Base-by-base conservation (phyloP, 2,797 vertebrate genomes). In the Galagoides demidoff region DNA sequence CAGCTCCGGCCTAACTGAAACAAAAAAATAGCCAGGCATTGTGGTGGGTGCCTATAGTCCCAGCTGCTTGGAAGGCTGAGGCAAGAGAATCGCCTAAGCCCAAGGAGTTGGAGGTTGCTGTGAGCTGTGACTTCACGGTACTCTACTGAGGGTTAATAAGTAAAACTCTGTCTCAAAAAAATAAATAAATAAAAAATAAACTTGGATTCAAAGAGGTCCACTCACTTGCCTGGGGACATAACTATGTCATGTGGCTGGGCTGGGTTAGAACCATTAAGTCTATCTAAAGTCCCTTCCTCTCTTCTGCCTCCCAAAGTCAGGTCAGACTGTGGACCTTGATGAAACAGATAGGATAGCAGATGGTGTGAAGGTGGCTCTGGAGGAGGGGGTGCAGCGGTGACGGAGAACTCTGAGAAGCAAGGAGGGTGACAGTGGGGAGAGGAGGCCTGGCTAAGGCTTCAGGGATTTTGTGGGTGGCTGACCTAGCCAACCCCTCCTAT, bases 241-340 rank as follows among this genome's bases (percentile, higher is more conserved):
- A 23, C 29, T 3, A 2, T 22, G 55, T 61, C 43, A 4, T 1
- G 0, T 34, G 55, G 76, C 71, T 14, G 0, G 19, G 34, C 77
- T 9, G 37, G 14, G 45, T 20, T 52, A 63, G 49, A 64, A 12
- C 39, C 57, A 57, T 34, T 7, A 6, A 29, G 37, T 45, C 55
- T 20, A 4, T 68, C 63, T 66, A 39, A 76, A 83, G 34, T 70
- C 37, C 31, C 59, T 71, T 76, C 29, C 5, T 34, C 70, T 74
- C 29, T 12, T 3, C 91, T 57, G 23, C 57, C 63, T 88, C 63
- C 49, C 34, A 0, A 76, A 66, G 10, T 55, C 34, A 11, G 27
- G 63, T 52, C 95, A 92, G 77, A 31, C 0, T n/a, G 19, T n/a
- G 59, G 63, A 10, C 31, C 31, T 74, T 1, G 0, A 16, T 3